Evolutionary conservation across 1,140 invertebrate genomes (phyloP).

Genomic region (Nephila pilipes): DNA sequence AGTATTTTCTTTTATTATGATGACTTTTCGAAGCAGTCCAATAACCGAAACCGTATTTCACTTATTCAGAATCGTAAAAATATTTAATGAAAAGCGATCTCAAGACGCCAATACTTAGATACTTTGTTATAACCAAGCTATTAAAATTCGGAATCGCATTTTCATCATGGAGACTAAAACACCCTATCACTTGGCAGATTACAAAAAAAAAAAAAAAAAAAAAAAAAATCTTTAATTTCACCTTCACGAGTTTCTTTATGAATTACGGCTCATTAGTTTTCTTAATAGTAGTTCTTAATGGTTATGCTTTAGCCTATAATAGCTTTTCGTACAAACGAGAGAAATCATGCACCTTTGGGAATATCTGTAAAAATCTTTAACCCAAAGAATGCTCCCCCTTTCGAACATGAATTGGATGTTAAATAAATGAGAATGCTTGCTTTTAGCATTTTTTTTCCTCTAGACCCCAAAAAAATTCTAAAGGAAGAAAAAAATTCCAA

Average conservation of each 20-base stretch:
- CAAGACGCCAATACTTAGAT: neutral
- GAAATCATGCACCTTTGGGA: neutral
- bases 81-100: neutral
- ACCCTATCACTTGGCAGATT: neutral
- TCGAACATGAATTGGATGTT: constrained; percentile 50
- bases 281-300: constrained; percentile 64
- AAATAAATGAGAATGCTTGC: constrained; percentile 58
- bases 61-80: neutral
- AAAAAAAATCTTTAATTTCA: neutral
- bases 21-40: neutral
- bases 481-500: constrained; percentile 19
- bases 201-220: neutral
- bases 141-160: neutral
- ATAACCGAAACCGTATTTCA: neutral
- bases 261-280: constrained; percentile 69
- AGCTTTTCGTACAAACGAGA: constrained; percentile 42
- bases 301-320: constrained; percentile 55
- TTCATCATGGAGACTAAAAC: neutral
- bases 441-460: constrained; percentile 18
- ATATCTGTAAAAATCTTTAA: constrained; percentile 22
- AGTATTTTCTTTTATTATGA: neutral
- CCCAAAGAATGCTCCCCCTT: neutral
- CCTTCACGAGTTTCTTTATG: constrained; percentile 45
- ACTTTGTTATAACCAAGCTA: neutral
- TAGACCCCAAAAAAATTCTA: neutral